Evolutionary conservation across 2,888 invertebrate genomes (phyloP).

Genomic region (Danaus chrysippus): DNA sequence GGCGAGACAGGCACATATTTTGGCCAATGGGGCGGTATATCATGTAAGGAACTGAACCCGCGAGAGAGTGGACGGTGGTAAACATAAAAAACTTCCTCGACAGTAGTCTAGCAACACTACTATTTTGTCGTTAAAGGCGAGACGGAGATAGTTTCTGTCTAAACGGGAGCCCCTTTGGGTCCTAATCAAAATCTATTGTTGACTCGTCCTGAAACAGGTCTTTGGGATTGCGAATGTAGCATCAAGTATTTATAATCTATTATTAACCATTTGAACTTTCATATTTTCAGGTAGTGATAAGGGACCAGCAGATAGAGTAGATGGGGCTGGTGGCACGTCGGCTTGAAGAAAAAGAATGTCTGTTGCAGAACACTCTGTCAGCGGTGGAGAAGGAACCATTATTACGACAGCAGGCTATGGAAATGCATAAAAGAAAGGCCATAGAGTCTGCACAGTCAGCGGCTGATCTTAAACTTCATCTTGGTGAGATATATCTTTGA

Average conservation of each 20-base stretch:
- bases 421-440: slow-evolving; percentile 98
- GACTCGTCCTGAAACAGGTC: too few species aligned
- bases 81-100: too few species aligned
- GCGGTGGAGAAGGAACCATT: slow-evolving; percentile 97
- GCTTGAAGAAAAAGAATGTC: slow-evolving; percentile 96
- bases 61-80: too few species aligned
- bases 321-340: slow-evolving; percentile 96
- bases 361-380: slow-evolving; percentile 93
- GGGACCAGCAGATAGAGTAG: slow-evolving; percentile 94
- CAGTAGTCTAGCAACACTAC: too few species aligned
- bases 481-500: slow-evolving; percentile 73
- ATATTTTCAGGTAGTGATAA: slow-evolving; percentile 80
- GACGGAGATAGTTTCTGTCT: too few species aligned
- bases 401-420: slow-evolving; percentile 96
- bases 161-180: too few species aligned
- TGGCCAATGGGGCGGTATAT: too few species aligned
- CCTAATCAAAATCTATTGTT: too few species aligned
- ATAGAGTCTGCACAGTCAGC: slow-evolving; percentile 98
- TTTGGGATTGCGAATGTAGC: too few species aligned
- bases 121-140: too few species aligned
- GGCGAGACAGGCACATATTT: too few species aligned
- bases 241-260: background rate
- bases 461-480: slow-evolving; percentile 96
- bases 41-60: too few species aligned
- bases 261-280: background rate